Evolutionary conservation across 2,797 vertebrate genomes (phyloP).

Genomic region (Sebastes nivosus): DNA sequence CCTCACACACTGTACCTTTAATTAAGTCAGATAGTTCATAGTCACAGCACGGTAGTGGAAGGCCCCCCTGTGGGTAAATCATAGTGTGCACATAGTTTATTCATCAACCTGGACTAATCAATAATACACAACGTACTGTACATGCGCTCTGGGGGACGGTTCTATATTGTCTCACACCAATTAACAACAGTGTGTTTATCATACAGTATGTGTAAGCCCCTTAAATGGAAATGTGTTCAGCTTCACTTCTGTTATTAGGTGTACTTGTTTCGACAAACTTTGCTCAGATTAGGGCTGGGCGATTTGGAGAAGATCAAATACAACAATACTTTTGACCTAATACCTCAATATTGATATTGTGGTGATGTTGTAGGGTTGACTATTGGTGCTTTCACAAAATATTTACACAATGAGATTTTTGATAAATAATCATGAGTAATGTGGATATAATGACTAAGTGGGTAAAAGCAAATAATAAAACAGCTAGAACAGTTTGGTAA

Average conservation of each 20-base stretch:
- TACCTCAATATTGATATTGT: neutral
- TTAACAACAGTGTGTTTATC: neutral
- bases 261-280: neutral
- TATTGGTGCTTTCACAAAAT: neutral
- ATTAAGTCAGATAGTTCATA: neutral
- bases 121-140: neutral
- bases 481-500: neutral
- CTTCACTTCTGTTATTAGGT: neutral
- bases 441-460: neutral
- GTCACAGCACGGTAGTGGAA: neutral
- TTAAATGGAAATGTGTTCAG: neutral
- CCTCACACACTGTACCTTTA: too few relatives aligned
- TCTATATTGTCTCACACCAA: neutral
- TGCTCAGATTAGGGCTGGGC: neutral
- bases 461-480: too few relatives aligned
- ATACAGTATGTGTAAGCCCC: neutral
- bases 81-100: neutral
- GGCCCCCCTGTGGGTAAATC: neutral
- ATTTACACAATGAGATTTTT: neutral
- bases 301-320: neutral
- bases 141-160: neutral
- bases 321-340: neutral
- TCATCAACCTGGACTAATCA: neutral
- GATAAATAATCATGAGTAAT: neutral
- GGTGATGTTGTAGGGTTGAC: neutral